A percentile compares a stretch with the other conserved stretches of the same genome.
Evolutionary conservation across 1,140 invertebrate species (phyloP).

Genomic region (Drosophila subpulchrella): DNA sequence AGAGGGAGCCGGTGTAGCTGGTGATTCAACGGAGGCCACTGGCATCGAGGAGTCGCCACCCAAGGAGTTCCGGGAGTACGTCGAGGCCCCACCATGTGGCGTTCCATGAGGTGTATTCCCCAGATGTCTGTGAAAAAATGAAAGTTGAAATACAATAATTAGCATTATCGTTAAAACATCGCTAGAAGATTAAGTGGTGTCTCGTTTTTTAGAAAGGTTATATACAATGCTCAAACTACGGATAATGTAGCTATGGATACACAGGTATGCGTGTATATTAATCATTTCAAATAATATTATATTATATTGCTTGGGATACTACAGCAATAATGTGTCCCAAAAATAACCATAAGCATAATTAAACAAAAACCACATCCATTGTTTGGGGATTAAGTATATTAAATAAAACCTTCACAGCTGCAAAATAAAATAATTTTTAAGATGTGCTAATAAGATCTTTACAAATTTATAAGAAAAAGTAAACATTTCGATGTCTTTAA

Average conservation of each 20-base stretch:
- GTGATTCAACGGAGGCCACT: slow-evolving; percentile 89
- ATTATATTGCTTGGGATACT: slow-evolving; percentile 5
- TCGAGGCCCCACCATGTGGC: slow-evolving; percentile 86
- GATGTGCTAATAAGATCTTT: background rate
- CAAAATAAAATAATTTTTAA: slow-evolving; percentile 9
- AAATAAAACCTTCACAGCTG: slow-evolving; percentile 38
- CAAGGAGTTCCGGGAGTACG: slow-evolving; percentile 88
- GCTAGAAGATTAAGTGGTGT: background rate
- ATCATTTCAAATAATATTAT: slow-evolving; percentile 21
- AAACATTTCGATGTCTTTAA: background rate
- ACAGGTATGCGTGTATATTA: slow-evolving; percentile 29
- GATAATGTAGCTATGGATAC: slow-evolving; percentile 36
- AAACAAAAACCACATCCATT: slow-evolving; percentile 51
- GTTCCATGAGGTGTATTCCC: slow-evolving; percentile 54
- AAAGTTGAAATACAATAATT: slow-evolving; percentile 1
- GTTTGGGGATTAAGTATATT: slow-evolving; percentile 13
- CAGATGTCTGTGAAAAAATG: slow-evolving; percentile 54
- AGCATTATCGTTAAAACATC: slow-evolving; percentile 1
- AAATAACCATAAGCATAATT: slow-evolving; percentile 28
- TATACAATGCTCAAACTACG: slow-evolving; percentile 57
- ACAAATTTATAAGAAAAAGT: background rate
- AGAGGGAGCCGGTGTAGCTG: slow-evolving; percentile 90
- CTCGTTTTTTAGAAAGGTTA: slow-evolving; percentile 20
- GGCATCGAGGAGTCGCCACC: slow-evolving; percentile 84
- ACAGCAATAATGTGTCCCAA: slow-evolving; percentile 4